phyloP scores from a whole-genome alignment of 2,797 vertebrate genomes.

The Pseudopleuronectes americanus region DNA sequence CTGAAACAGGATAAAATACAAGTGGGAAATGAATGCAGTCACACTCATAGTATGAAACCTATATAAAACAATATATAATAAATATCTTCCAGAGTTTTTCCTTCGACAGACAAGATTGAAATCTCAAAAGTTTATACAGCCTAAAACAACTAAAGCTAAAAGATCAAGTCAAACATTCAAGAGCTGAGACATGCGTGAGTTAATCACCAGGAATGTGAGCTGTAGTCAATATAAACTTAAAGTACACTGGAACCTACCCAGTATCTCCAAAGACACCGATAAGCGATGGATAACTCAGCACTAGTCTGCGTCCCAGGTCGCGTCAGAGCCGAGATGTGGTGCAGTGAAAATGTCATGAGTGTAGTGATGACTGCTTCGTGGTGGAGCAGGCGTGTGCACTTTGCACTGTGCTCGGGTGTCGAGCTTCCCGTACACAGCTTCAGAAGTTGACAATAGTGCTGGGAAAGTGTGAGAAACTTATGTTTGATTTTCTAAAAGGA shows the following conservation, averaged over 20 bases:
- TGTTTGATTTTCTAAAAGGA: conserved; percentile 28
- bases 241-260: conserved; percentile 7
- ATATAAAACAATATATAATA: too few species aligned
- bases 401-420: conserved; percentile 68
- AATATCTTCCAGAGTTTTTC: not conserved
- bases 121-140: too few species aligned
- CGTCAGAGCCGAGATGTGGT: conserved; percentile 1
- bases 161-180: not conserved
- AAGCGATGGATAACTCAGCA: conserved; percentile 25
- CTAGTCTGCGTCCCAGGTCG: conserved; percentile 19
- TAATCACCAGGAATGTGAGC: not conserved
- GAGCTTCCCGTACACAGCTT: conserved; percentile 26
- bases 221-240: not conserved
- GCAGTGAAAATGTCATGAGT: conserved; percentile 15
- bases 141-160: not conserved
- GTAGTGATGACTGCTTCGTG: conserved; percentile 11
- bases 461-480: conserved; percentile 27
- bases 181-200: not conserved
- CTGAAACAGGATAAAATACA: not conserved
- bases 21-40: not conserved
- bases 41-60: not conserved
- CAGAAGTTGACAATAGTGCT: conserved; percentile 26
- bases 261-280: conserved; percentile 5
- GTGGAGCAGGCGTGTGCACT: conserved; percentile 35
- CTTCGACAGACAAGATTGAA: not conserved